These are phyloP conservation scores for Sus scrofa DNA, from an alignment of 2,113 vertebrate species.

Conservation along the genomic window T2T-Sscrofa CM000815.6:91377501-91378000, in stretches of 20 bases:
- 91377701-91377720: background rate
- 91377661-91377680: background rate
- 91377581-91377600: constrained; percentile 18
- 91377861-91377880: constrained; percentile 17
- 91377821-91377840: background rate
- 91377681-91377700: background rate
- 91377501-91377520: constrained; percentile 11
- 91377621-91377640: constrained; percentile 26
- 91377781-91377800: background rate
- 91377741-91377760: background rate
- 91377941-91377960: background rate
- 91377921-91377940: constrained; percentile 10
- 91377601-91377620: constrained; percentile 49
- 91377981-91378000: constrained; percentile 50
- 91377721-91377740: background rate
- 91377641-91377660: background rate
- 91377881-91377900: constrained; percentile 1
- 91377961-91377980: background rate
- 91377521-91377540: constrained; percentile 39
- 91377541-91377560: constrained; percentile 33
- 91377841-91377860: background rate
- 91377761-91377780: background rate
- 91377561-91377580: constrained; percentile 16
- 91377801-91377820: background rate
- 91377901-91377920: background rate